These are phyloP conservation scores for Neosalanx taihuensis DNA, from an alignment of 2,797 vertebrate genomes.

Conservation along the genomic window DNA sequence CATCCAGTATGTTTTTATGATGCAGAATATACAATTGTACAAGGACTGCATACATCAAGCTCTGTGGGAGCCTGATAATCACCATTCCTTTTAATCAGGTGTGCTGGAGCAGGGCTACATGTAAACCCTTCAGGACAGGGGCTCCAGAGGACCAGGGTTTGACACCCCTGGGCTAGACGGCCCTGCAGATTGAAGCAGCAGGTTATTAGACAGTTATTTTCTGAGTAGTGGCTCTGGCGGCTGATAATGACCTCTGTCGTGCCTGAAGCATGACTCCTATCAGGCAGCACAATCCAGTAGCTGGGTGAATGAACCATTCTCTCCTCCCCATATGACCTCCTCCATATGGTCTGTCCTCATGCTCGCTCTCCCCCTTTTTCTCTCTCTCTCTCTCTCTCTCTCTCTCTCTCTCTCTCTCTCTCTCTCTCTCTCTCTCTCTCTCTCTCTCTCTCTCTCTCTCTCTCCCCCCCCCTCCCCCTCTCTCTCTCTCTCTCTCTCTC, in stretches of 20 bases:
- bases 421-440: not conserved
- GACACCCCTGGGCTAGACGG: no score
- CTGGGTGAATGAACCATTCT: slow-evolving; percentile 45
- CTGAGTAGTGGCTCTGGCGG: not conserved
- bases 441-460: not conserved
- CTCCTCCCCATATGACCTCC: slow-evolving; percentile 21
- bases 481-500: not conserved
- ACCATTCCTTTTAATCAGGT: no score
- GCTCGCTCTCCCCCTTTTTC: slow-evolving; percentile 13
- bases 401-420: not conserved
- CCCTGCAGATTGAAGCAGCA: no score
- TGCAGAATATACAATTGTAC: no score
- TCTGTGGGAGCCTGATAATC: no score
- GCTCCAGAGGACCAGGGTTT: no score
- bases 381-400: not conserved
- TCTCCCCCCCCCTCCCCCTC: not conserved
- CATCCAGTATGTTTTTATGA: no score
- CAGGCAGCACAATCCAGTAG: slow-evolving; percentile 4
- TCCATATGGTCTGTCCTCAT: slow-evolving; percentile 37
- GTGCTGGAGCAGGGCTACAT: no score
- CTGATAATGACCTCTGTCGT: not conserved
- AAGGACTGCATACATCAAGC: no score
- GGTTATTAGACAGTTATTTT: no score
- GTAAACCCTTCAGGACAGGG: no score
- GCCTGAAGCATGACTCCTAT: slow-evolving; percentile 46